Evolutionary conservation across 2,888 invertebrate species (phyloP), one percentile per base, ranked within the genome.

Genomic region (Leptopilina drosophilae): DNA sequence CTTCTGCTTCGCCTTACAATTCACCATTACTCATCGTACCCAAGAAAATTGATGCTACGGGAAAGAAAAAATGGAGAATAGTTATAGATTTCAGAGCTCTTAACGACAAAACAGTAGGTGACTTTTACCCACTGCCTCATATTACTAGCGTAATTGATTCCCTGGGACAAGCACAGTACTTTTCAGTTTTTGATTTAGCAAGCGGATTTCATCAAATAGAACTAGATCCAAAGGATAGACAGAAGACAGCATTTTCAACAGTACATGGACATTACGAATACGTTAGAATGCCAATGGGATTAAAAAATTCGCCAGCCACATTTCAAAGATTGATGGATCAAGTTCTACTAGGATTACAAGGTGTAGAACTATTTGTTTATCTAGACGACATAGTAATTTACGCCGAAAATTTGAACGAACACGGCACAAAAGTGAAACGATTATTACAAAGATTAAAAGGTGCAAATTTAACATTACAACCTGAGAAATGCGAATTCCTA

Each of bases 191-290:
- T 9, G 85, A 86, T 76, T 77, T 84, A 33, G 82, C 83, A 9
- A 76, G 77, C 8, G 84, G 85, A 42, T 87, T 83, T 64, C 82
- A 83, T 33, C 84, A 84, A 76, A 83, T 85, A 11, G 49, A 49
- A 49, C 2, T 49, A 49, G 49, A 49, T 11, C 49, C 49, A 2
- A 2, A 9, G 2, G 49, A 26, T 62, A 42, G 15, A 20, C 66
- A 76, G 33, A 81, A 83, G 79, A 85, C 84, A 26, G 85, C 82
- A 3, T 88, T 89, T 78, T 83, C 80, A 1, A 81, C 82, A 8
- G 85, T 87, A 67, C 81, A 85, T 53, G 86, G 87, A 7, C 88
- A 88, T 76, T 84, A 85, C 49, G 85, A 88, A 80, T 89, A 81
- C 69, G 66, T 77, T 6, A 59, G 86, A 49, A 86, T 89, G 86